These are phyloP conservation scores for Andrena marginata DNA, from an alignment of 2,888 invertebrate genomes.

Conservation along the genomic window DNA sequence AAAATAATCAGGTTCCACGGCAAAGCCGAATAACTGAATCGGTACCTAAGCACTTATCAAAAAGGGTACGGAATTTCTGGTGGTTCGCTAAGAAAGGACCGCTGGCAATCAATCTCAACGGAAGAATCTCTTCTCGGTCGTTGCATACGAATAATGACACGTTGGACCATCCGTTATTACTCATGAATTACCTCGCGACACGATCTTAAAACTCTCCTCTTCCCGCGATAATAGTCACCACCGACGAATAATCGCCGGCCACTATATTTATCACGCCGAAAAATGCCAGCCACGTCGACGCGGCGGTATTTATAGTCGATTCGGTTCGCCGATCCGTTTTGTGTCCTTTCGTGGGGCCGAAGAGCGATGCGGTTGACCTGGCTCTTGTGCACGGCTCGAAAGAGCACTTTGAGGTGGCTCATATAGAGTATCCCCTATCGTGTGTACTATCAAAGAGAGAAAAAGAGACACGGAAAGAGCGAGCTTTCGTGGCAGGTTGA, in stretches of 20 bases:
- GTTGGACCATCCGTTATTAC: neutral
- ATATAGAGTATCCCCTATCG: constrained; percentile 62
- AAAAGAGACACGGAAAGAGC: constrained; percentile 44
- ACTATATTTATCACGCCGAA: constrained; percentile 63
- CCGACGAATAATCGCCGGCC: constrained; percentile 11
- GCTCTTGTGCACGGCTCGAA: constrained; percentile 65
- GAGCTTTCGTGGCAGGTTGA: neutral
- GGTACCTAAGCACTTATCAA: neutral
- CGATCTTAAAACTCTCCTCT: neutral
- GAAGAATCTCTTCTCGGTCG: neutral
- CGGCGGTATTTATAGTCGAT: constrained; percentile 63
- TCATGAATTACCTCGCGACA: constrained; percentile 4
- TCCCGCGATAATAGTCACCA: constrained; percentile 20
- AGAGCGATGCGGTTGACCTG: constrained; percentile 70
- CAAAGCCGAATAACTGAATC: neutral
- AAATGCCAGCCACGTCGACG: constrained; percentile 48
- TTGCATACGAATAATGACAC: neutral
- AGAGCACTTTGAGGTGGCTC: constrained; percentile 75
- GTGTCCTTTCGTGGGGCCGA: constrained; percentile 64
- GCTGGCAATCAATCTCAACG: neutral
- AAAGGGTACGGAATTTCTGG: neutral
- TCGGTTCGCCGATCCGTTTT: constrained; percentile 57
- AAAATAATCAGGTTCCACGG: neutral
- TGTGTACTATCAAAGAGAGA: constrained; percentile 53
- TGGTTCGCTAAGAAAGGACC: neutral